Evolutionary conservation across 2,888 invertebrate species (phyloP).

Genomic region (Calliphora vomitoria): DNA sequence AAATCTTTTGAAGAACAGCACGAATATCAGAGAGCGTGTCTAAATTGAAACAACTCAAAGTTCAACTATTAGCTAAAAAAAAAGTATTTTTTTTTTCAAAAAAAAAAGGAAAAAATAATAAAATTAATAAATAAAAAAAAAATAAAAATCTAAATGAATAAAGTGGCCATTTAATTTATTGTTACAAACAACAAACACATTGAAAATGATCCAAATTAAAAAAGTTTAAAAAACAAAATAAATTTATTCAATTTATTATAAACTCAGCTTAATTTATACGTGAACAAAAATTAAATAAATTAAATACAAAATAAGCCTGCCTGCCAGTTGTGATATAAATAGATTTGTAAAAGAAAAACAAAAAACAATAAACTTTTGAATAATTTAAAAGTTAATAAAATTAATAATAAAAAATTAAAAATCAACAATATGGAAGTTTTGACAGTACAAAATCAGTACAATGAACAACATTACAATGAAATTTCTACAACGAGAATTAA

Average conservation of each 20-base stretch:
- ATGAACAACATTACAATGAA: slow-evolving; percentile 69
- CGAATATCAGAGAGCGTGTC: slow-evolving; percentile 72
- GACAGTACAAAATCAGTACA: slow-evolving; percentile 71
- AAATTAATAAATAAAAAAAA: slow-evolving; percentile 5
- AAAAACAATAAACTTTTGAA: slow-evolving; percentile 19
- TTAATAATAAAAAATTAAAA: neutral
- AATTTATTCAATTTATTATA: slow-evolving; percentile 25
- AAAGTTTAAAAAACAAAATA: slow-evolving; percentile 14
- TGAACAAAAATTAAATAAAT: neutral
- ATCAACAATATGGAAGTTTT: slow-evolving; percentile 64
- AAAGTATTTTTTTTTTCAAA: slow-evolving; percentile 5
- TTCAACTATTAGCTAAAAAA: slow-evolving; percentile 45
- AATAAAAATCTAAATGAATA: slow-evolving; percentile 63
- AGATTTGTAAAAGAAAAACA: slow-evolving; percentile 25
- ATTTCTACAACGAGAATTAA: slow-evolving; percentile 67
- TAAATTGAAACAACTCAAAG: slow-evolving; percentile 65
- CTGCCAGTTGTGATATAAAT: slow-evolving; percentile 43
- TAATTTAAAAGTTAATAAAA: slow-evolving; percentile 14
- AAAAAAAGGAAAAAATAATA: slow-evolving; percentile 19
- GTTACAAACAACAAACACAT: slow-evolving; percentile 48
- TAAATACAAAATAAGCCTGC: slow-evolving; percentile 29
- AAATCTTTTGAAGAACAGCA: slow-evolving; percentile 21
- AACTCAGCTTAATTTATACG: slow-evolving; percentile 24
- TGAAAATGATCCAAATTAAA: slow-evolving; percentile 29
- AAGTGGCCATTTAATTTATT: slow-evolving; percentile 71